Base-by-base conservation (phyloP, 2,797 vertebrate species). In the Falco peregrinus region DNA sequence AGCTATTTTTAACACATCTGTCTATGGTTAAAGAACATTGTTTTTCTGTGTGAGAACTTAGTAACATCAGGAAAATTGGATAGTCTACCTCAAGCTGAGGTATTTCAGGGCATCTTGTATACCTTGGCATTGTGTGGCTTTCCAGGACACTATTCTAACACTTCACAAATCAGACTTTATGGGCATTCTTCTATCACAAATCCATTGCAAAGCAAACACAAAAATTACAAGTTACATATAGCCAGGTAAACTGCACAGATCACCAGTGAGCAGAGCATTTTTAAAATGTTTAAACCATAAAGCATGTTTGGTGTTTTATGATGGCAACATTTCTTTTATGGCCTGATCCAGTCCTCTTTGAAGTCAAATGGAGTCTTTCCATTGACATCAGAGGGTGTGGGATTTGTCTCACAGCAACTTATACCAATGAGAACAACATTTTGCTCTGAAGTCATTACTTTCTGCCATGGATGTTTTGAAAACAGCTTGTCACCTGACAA, bases 111-210 rank as follows among this genome's bases (percentile, higher is more conserved):
- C 94, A 96, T 90, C 95, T 93, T 93, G 90, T 79, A 76, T 94
- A 95, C 92, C 87, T 96, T 96, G 96, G 96, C 96, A 91, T 90
- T 87, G 87, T 87, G 84, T 89, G 81, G 92, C 87, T 89, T 96
- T 93, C 96, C 96, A 95, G 95, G 76, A 73, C 89, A 96, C 90
- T 89, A 76, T 81, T 89, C 97, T 57, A 31, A 87, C 97, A 96
- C 79, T 70, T 96, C 97, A 96, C 97, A 97, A 97, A 97, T 97
- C 95, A 74, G 91, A 59, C 88, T 97, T 97, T 95, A 96, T 61
- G 84, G 93, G 87, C 95, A 69, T 92, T 81, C 43, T 81, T 78
- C 89, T 87, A 45, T 41, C 92, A 82, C 89, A 94, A 96, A 95
- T 81, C 92, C 91, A 90, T 28, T 37, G 91, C 95, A 96, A 89